Evolutionary conservation across 2,888 invertebrate genomes (phyloP).

Genomic region (Mythimna loreyi): DNA sequence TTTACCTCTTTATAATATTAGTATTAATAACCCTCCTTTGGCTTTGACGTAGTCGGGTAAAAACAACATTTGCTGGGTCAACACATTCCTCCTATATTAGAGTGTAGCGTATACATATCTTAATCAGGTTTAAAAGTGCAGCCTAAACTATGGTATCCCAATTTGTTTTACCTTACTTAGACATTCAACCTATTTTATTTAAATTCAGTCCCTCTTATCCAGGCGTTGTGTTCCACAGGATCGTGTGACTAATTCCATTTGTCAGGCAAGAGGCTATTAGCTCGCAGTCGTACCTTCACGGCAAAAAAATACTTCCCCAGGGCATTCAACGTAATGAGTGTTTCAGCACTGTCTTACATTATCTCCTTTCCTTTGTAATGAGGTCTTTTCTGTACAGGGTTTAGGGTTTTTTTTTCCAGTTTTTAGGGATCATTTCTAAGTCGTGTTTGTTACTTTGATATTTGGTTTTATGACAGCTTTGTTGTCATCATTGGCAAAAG

Average conservation of each 20-base stretch:
- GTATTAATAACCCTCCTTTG: too few relatives aligned
- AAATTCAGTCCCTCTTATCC: slow-evolving; percentile 17
- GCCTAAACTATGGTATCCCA: neutral
- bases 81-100: too few relatives aligned
- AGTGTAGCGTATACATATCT: too few relatives aligned
- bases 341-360: slow-evolving; percentile 49
- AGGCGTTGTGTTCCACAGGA: slow-evolving; percentile 30
- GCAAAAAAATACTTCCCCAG: slow-evolving; percentile 59
- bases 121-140: neutral
- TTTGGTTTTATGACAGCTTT: slow-evolving; percentile 15
- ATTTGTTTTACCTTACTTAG: neutral
- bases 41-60: too few relatives aligned
- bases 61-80: too few relatives aligned
- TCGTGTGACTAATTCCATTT: slow-evolving; percentile 61
- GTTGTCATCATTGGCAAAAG: neutral
- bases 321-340: slow-evolving; percentile 52
- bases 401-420: slow-evolving; percentile 35
- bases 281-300: slow-evolving; percentile 37
- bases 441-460: slow-evolving; percentile 26
- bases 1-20: too few relatives aligned
- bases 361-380: slow-evolving; percentile 48
- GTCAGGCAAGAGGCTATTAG: slow-evolving; percentile 58
- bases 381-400: slow-evolving; percentile 40
- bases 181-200: neutral
- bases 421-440: slow-evolving; percentile 36